A percentile compares a stretch with the other conserved stretches of the same genome.
phyloP scores from a whole-genome alignment of 2,797 vertebrate genomes.

The Erpetoichthys calabaricus region DNA sequence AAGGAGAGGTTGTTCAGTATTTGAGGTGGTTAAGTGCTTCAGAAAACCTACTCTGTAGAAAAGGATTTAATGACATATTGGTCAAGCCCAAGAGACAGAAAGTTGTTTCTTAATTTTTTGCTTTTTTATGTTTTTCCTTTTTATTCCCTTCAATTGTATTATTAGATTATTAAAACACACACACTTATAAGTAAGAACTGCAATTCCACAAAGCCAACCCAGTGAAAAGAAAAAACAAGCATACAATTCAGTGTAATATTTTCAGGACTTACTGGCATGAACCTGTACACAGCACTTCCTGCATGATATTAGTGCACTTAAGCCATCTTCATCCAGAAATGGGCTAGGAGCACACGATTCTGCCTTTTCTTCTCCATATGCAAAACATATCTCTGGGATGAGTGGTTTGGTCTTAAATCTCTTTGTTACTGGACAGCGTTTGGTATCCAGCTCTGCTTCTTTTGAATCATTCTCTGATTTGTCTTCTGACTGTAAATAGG shows the following conservation, averaged over 20 bases:
- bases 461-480: conserved; percentile 21
- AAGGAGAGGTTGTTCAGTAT: no score
- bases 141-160: no score
- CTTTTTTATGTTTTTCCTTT: no score
- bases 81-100: no score
- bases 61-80: no score
- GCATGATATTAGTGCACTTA: conserved; percentile 77
- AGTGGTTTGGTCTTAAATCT: conserved; percentile 66
- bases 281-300: conserved; percentile 72
- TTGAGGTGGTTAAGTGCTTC: no score
- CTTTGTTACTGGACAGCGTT: conserved; percentile 1
- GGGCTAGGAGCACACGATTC: conserved; percentile 69
- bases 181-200: no score
- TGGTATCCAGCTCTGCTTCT: conserved; percentile 23
- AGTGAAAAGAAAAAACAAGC: background rate
- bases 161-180: no score
- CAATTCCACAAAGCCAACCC: no score
- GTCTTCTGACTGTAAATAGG: conserved; percentile 56
- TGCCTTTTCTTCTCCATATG: conserved; percentile 71
- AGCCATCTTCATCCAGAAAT: conserved; percentile 81
- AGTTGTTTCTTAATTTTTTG: no score
- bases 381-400: conserved; percentile 92
- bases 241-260: background rate
- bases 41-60: no score
- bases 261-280: conserved; percentile 75